phyloP scores from a whole-genome alignment of 2,888 invertebrate species.

The Noctua janthe region DNA sequence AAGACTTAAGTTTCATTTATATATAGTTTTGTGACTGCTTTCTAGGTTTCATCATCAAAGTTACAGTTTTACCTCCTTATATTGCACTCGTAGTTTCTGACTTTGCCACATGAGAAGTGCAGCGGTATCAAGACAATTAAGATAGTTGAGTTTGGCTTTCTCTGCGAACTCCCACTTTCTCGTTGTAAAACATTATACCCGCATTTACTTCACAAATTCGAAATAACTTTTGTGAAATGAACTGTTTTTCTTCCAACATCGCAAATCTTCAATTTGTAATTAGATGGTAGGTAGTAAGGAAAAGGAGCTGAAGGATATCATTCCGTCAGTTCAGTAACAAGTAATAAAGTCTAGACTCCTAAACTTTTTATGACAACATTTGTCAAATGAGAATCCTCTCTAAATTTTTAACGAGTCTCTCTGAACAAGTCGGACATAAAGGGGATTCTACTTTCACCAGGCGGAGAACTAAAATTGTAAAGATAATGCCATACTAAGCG shows the following conservation, averaged over 20 bases:
- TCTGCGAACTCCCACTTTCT: constrained; percentile 8
- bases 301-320: constrained; percentile 41
- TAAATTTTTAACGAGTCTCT: constrained; percentile 62
- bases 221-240: constrained; percentile 12
- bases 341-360: constrained; percentile 63
- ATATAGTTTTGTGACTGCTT: not conserved
- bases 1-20: not conserved
- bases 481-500: constrained; percentile 64
- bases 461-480: constrained; percentile 52
- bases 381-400: constrained; percentile 62
- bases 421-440: constrained; percentile 56
- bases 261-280: constrained; percentile 29
- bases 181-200: constrained; percentile 21
- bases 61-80: constrained; percentile 15
- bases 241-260: constrained; percentile 11
- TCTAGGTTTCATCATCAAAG: constrained; percentile 18
- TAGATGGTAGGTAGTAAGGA: not conserved
- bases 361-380: constrained; percentile 63
- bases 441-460: constrained; percentile 51
- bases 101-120: constrained; percentile 30
- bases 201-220: constrained; percentile 11
- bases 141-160: constrained; percentile 39
- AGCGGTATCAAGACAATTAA: constrained; percentile 47
- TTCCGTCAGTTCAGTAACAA: constrained; percentile 56
- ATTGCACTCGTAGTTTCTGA: constrained; percentile 25